phyloP scores from a whole-genome alignment of 2,888 invertebrate species.

The Rhagium mordax region DNA sequence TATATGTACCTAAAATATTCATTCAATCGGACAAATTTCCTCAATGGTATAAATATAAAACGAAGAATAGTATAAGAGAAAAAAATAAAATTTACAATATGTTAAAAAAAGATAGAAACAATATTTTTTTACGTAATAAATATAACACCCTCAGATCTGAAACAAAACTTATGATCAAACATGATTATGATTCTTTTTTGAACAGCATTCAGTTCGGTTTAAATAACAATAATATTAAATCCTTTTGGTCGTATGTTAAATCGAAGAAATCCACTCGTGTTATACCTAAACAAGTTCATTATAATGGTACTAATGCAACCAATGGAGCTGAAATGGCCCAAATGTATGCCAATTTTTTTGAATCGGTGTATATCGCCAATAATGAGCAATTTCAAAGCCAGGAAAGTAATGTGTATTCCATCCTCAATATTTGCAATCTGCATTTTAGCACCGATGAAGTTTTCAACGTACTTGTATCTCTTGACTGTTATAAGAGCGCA shows the following conservation, averaged over 20 bases:
- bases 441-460: too few species aligned
- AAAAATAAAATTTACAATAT: background rate
- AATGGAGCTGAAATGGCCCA: too few species aligned
- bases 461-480: too few species aligned
- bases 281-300: background rate
- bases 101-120: background rate
- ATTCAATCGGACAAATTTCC: background rate
- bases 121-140: background rate
- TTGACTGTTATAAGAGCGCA: too few species aligned
- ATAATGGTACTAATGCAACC: too few species aligned
- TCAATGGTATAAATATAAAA: background rate
- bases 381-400: too few species aligned
- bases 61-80: background rate
- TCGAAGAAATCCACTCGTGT: background rate
- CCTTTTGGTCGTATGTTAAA: background rate
- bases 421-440: too few species aligned
- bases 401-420: too few species aligned
- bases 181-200: background rate
- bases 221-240: background rate
- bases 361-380: too few species aligned
- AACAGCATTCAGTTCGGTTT: background rate
- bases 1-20: background rate
- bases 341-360: too few species aligned
- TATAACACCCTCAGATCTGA: background rate
- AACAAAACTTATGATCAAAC: background rate